phyloP scores from a whole-genome alignment of 2,797 vertebrate species.

The Arnoldichthys spilopterus region DNA sequence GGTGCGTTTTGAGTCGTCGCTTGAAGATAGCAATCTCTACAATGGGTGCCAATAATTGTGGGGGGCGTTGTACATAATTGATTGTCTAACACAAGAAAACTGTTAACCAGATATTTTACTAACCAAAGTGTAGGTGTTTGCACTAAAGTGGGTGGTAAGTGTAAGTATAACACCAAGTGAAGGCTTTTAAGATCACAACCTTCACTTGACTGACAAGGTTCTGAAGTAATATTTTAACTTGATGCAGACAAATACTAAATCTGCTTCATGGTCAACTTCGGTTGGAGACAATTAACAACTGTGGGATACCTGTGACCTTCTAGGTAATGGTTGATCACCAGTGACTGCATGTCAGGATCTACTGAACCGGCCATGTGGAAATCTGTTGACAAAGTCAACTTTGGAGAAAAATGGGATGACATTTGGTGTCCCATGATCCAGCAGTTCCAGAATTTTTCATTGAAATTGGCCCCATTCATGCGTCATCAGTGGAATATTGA shows the following conservation, averaged over 20 bases:
- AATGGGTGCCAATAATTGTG: too few relatives aligned
- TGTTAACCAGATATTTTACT: too few relatives aligned
- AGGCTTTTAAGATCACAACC: neutral
- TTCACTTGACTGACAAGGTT: neutral
- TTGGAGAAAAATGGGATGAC: neutral
- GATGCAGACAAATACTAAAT: constrained; percentile 16
- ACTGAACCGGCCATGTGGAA: constrained; percentile 20
- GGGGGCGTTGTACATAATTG: too few relatives aligned
- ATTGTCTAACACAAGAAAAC: too few relatives aligned
- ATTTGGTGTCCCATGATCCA: neutral
- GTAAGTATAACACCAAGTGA: neutral
- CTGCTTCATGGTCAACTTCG: constrained; percentile 3
- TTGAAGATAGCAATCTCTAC: too few relatives aligned
- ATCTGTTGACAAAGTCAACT: neutral
- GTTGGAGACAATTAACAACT: neutral
- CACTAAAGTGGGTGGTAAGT: too few relatives aligned
- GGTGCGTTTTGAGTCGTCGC: too few relatives aligned
- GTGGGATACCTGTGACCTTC: constrained; percentile 41
- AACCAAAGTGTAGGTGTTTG: too few relatives aligned
- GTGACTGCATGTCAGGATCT: constrained; percentile 13
- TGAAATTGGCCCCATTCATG: neutral
- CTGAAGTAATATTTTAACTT: constrained; percentile 38
- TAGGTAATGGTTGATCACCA: constrained; percentile 41
- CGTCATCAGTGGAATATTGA: constrained; percentile 31
- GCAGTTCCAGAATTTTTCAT: neutral